Evolutionary conservation across 2,888 invertebrate genomes (phyloP).

Genomic region (Cantharis flavilabris): DNA sequence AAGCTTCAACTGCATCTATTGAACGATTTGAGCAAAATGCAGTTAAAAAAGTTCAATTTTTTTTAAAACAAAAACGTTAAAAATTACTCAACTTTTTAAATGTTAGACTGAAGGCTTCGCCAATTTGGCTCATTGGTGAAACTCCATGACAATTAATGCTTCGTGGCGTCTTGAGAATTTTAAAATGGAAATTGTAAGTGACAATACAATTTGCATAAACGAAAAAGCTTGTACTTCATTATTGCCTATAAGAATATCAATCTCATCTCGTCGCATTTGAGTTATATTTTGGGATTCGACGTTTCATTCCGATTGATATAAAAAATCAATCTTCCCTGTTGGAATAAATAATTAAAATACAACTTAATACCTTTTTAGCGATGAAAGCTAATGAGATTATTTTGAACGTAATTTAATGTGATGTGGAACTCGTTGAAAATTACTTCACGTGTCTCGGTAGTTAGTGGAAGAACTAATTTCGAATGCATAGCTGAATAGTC

Average conservation of each 20-base stretch:
- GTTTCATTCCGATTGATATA: background rate
- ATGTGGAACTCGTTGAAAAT: background rate
- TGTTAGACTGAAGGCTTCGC: background rate
- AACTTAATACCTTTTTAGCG: background rate
- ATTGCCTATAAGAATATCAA: background rate
- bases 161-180: background rate
- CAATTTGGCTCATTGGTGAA: background rate
- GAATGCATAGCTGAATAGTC: conserved; percentile 10
- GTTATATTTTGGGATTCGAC: background rate
- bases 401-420: background rate
- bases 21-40: too few relatives aligned
- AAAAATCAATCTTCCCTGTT: background rate
- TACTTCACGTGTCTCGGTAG: background rate
- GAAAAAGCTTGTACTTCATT: background rate
- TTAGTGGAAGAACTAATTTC: conserved; percentile 7
- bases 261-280: background rate
- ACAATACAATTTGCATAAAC: background rate
- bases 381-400: background rate
- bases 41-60: too few relatives aligned
- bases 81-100: too few relatives aligned
- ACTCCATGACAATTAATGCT: background rate
- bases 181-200: background rate
- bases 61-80: too few relatives aligned
- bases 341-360: background rate
- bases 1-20: too few relatives aligned